A percentile compares a stretch with the other conserved stretches of the same genome.
These are phyloP conservation scores for Ramphastos sulfuratus DNA, from an alignment of 2,113 vertebrate species.

Conservation along the genomic window DNA sequence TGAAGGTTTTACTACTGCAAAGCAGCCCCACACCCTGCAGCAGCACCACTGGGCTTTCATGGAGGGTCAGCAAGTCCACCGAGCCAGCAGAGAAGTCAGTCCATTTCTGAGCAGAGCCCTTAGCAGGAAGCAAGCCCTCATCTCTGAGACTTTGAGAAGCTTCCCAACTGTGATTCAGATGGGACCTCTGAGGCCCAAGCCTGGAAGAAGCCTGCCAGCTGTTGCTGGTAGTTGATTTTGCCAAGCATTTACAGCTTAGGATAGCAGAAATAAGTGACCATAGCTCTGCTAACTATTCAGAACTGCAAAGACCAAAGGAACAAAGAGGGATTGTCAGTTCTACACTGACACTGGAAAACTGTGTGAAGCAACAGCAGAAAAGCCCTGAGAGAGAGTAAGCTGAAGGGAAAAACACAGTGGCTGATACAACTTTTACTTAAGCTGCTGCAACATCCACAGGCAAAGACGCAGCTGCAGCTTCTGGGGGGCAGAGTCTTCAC, in stretches of 20 bases:
- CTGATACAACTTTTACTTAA: background rate
- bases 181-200: background rate
- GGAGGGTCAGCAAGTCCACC: background rate
- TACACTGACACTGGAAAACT: conserved; percentile 31
- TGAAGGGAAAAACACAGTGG: background rate
- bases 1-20: background rate
- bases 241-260: conserved; percentile 43
- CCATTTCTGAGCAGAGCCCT: background rate
- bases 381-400: background rate
- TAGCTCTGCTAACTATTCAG: conserved; percentile 24
- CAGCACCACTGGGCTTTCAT: background rate
- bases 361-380: background rate
- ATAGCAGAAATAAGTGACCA: conserved; percentile 29
- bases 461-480: background rate
- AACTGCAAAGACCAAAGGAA: conserved; percentile 29
- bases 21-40: background rate
- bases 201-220: background rate
- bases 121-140: background rate
- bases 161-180: background rate
- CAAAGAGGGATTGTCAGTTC: conserved; percentile 54
- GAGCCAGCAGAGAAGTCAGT: background rate
- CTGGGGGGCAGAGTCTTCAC: background rate
- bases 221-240: background rate
- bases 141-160: background rate
- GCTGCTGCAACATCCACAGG: background rate